Base-by-base conservation (phyloP, 2,888 invertebrate species). In the Idaea dimidiata region DNA sequence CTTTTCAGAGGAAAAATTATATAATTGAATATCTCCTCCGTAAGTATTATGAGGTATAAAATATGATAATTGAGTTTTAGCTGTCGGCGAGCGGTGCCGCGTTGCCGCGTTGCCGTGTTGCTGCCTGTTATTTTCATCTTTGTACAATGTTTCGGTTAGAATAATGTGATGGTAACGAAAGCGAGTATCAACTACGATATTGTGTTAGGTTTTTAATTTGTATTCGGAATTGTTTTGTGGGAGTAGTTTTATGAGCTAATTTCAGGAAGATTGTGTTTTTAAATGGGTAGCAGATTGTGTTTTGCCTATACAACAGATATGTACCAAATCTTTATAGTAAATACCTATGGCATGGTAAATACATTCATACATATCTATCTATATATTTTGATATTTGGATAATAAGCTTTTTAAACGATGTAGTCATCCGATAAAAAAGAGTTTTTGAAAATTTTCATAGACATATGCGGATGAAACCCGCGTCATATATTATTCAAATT, bases 11-110 rank as follows among this genome's bases (percentile, higher is more conserved):
- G 86, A 89, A 90, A 91, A 91, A 91, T 91, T 91, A 91, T 88
- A 91, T 92, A 91, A 92, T 92, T 91, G 89, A 91, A 92, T 92
- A 91, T 91, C 89, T 90, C 78, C 84, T 86, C 87, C 89, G 86
- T 91, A 89, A 91, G 91, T 86, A 91, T 91, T 88, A 92, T 89
- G 90, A 91, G 89, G 88, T 91, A 91, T 91, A 91, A 92, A 91
- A 92, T 91, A 92, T 92, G 92, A 90, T 92, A 91, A 92, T 91
- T 88, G 87, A 87, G 86, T 92, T 90, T 87, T 85, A 87, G 86
- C 87, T 86, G 79, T 82, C 86, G 83, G 84, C 80, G 81, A 80
- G 82, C 80, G 82, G 43, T 79, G 73, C 60, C 57, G 67, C 61
- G 59, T 64, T 61, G 66, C 68, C 69, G 82, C 80, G 82, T 31